These are phyloP conservation scores for Hemicordylus capensis DNA, from an alignment of 2,113 vertebrate genomes.

Conservation along the genomic window DNA sequence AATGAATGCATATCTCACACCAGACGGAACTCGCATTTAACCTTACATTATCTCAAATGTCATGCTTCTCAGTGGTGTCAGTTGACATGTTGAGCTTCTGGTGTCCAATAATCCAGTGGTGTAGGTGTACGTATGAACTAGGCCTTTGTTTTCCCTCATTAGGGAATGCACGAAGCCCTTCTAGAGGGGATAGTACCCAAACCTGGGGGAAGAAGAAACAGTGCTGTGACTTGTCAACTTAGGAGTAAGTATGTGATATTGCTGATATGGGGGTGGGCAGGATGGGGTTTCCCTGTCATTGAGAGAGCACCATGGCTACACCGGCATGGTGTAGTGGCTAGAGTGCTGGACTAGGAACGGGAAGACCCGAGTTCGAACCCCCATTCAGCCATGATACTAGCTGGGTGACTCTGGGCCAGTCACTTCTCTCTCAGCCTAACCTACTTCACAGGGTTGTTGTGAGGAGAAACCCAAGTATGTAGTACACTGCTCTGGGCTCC, in stretches of 20 bases:
- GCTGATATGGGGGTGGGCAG: background rate
- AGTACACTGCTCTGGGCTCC: too few relatives aligned
- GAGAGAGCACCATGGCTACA: background rate
- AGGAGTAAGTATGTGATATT: background rate
- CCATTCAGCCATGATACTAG: too few relatives aligned
- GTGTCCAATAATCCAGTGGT: background rate
- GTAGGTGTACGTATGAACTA: background rate
- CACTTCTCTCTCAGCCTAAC: too few relatives aligned
- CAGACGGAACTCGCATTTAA: background rate
- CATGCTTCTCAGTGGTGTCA: background rate
- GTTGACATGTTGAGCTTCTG: background rate
- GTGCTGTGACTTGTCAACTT: background rate
- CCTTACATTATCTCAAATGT: background rate
- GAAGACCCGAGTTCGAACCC: too few relatives aligned
- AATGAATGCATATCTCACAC: background rate
- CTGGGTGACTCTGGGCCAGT: too few relatives aligned
- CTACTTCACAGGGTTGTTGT: too few relatives aligned
- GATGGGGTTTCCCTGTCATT: background rate
- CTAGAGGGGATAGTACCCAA: background rate
- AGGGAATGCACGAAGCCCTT: conserved; percentile 8
- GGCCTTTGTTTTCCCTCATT: background rate
- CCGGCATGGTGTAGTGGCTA: too few relatives aligned
- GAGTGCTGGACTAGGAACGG: too few relatives aligned
- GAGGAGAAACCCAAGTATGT: too few relatives aligned
- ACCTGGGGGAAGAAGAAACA: background rate